phyloP scores from a whole-genome alignment of 2,113 vertebrate species.

The Oceanites oceanicus region DNA sequence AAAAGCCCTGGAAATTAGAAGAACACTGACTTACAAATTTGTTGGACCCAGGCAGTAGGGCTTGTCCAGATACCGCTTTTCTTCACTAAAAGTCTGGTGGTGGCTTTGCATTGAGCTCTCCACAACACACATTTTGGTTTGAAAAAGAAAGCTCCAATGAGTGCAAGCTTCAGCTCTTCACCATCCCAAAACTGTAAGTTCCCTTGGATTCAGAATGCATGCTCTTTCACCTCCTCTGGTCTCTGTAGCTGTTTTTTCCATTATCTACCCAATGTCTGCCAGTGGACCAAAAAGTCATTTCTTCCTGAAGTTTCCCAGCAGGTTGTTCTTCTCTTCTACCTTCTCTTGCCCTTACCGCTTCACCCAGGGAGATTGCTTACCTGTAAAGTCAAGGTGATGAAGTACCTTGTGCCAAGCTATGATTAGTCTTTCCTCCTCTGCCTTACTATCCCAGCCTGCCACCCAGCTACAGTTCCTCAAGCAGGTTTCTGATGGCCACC shows the following conservation, averaged over 20 bases:
- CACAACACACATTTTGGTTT: not conserved
- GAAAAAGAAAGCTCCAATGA: not conserved
- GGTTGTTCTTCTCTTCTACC: not conserved
- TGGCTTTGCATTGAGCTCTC: not conserved
- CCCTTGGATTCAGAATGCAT: not conserved
- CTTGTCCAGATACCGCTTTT: not conserved
- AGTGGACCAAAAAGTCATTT: not conserved
- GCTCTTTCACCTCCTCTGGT: not conserved
- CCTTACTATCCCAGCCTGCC: not conserved
- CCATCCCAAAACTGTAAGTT: not conserved
- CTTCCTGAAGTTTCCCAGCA: not conserved
- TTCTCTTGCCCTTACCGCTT: rapidly evolving
- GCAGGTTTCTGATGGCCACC: not conserved
- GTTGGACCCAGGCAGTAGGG: not conserved
- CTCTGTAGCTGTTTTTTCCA: not conserved
- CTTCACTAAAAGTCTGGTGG: not conserved
- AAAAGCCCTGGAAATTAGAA: slow-evolving; percentile 37
- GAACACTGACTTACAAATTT: not conserved
- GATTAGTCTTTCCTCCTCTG: not conserved
- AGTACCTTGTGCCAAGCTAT: not conserved
- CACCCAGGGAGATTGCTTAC: not conserved
- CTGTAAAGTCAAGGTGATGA: not conserved
- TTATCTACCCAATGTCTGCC: not conserved
- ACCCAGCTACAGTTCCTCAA: not conserved
- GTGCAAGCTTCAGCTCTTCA: not conserved